Base-by-base conservation (phyloP, 1,140 invertebrate species). In the Diachasma alloeum region DNA sequence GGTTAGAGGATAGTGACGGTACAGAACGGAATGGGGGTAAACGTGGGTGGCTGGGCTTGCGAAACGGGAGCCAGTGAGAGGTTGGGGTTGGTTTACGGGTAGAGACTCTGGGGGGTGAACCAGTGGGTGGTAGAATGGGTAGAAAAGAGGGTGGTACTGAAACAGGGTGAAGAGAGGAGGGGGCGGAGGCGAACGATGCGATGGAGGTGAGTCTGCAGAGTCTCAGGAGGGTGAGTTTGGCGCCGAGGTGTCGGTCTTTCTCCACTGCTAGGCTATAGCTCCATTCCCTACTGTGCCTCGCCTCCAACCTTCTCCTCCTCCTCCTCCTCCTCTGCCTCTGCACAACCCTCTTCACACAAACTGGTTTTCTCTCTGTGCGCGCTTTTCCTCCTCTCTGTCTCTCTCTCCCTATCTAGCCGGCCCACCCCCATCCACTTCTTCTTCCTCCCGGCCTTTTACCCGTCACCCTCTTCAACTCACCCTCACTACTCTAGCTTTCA, bases 181-280 rank as follows among this genome's bases (percentile, higher is more conserved):
- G 15, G 72, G 46, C 53, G 44, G 70, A 68, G 73, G 71, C 36
- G 69, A 72, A 44, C 53, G 72, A 48, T 59, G 77, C 81, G 82
- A 83, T 81, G 84, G 86, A 88, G 87, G 86, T 87, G 87, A 88
- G 88, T 87, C 86, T 89, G 85, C 84, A 85, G 86, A 89, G 88
- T 87, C 87, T 87, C 85, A 83, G 85, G 85, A 85, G 88, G 88
- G 86, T 87, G 88, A 87, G 87, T 88, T 86, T 86, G 88, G 88
- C 88, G 88, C 88, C 88, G 84, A 89, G 88, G 88, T 90, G 88
- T 89, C 88, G 88, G 83, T 83, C 75, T 79, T 80, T 75, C 81
- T 78, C 72, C 74, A 70, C 70, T 48, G 63, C 39, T 53, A 63
- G 31, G 66, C 72, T 75, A 80, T 56, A 80, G 72, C 74, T 80